These are phyloP conservation scores for Rhamphomyia laevipes DNA, from an alignment of 2,888 invertebrate species.

Conservation along the genomic window DNA sequence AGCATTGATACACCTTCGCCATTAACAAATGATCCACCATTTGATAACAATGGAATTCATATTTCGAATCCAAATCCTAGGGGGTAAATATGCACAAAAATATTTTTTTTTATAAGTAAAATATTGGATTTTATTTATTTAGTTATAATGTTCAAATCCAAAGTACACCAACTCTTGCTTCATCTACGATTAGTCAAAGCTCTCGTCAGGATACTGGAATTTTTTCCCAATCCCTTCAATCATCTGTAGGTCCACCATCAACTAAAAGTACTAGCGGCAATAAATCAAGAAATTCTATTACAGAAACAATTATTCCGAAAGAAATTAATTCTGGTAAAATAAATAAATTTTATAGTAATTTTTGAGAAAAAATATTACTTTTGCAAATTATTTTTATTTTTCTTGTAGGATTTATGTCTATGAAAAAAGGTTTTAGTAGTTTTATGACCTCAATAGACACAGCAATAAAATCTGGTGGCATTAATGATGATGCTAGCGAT, in stretches of 20 bases:
- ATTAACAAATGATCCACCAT: constrained; percentile 31
- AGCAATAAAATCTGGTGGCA: constrained; percentile 55
- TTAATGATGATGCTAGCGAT: constrained; percentile 58
- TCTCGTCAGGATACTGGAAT: constrained; percentile 30
- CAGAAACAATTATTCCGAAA: constrained; percentile 34
- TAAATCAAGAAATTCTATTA: constrained; percentile 22
- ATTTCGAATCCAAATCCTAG: constrained; percentile 37
- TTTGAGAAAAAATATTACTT: not conserved
- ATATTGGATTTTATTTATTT: constrained; percentile 1
- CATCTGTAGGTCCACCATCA: constrained; percentile 32
- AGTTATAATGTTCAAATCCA: constrained; percentile 37
- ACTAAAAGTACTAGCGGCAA: constrained; percentile 13
- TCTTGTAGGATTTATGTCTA: constrained; percentile 54
- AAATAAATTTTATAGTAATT: not conserved
- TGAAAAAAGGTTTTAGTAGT: constrained; percentile 74
- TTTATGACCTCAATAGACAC: constrained; percentile 76
- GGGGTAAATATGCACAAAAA: constrained; percentile 24
- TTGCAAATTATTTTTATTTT: not conserved
- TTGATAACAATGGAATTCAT: constrained; percentile 22
- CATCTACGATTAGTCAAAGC: constrained; percentile 27
- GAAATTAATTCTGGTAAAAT: constrained; percentile 43
- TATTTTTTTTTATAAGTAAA: not conserved
- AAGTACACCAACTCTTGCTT: constrained; percentile 30
- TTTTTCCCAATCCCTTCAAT: constrained; percentile 23
- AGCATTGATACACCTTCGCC: constrained; percentile 37